Base-by-base conservation (phyloP, 64 coral and sea anemone genomes). In the Montipora foliosa region DNA sequence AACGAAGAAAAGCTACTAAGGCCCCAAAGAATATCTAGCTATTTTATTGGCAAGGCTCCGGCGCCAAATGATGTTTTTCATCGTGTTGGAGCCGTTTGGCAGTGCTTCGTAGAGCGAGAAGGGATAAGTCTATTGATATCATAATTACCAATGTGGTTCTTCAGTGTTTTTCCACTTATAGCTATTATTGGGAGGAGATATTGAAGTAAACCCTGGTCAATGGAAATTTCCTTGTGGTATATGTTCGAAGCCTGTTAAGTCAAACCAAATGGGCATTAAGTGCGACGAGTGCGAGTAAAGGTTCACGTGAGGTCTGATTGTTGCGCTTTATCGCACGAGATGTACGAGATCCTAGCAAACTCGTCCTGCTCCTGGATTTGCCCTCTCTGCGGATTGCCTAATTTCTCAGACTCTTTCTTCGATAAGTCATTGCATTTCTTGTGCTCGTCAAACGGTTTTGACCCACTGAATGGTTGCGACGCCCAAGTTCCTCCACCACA, bases 151-250 rank as follows among this genome's bases (percentile, higher is more conserved):
- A 83, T 62, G n/a, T 19, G 80, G 80, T n/a, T 50, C 15, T 64
- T 62, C 80, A 16, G 19, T 62, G 80, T 83, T 83, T 83, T 57
- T 44, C 52, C 55, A 71, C 15, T 71, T 83, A 44, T 83, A 0
- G 53, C 22, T 84, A 60, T 49, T 88, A 15, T 67, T 75, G 45
- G 85, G 85, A 17, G 85, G 85, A 15, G 85, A 88, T 49, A 58
- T 88, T 58, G 85, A 88, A 88, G 25, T 74, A 8, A 88, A 88
- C 47, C 85, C 85, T 72, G 85, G 66, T 24, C 55, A 75, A 21
- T 58, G 80, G 80, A 83, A 83, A 83, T 83, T 25, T 83, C 68
- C 19, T 74, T 51, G 83, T 69, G 83, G 44, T 88, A 74, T 88
- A 44, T 88, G 83, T 21, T 64, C 17, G 19, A 64, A 20, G 21